Evolutionary conservation across 1,140 invertebrate genomes (phyloP).

Genomic region (Drosophila teissieri): DNA sequence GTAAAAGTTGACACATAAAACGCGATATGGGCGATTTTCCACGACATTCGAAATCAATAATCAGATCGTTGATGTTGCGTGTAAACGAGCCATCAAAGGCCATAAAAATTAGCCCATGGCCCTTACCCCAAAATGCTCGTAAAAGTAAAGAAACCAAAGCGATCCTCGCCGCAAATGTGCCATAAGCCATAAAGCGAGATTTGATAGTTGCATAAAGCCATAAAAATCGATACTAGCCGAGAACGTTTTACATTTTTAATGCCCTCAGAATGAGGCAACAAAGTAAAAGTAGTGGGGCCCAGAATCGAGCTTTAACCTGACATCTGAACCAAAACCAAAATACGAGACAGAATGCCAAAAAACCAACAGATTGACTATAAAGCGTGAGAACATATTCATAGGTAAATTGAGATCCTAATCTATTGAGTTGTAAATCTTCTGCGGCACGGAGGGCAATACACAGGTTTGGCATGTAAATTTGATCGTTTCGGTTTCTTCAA

Average conservation of each 20-base stretch:
- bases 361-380: conserved; percentile 12
- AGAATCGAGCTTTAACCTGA: conserved; percentile 13
- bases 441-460: conserved; percentile 37
- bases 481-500: background rate
- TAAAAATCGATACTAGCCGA: conserved; percentile 30
- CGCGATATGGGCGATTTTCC: conserved; percentile 40
- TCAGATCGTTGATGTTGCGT: conserved; percentile 50
- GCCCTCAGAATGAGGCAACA: conserved; percentile 41
- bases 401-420: conserved; percentile 52
- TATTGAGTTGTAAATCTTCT: conserved; percentile 41
- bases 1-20: conserved; percentile 53
- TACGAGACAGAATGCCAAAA: conserved; percentile 25
- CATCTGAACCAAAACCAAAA: conserved; percentile 37
- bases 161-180: conserved; percentile 42
- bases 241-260: conserved; percentile 36
- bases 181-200: conserved; percentile 48
- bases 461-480: conserved; percentile 47
- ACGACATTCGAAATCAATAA: conserved; percentile 50
- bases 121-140: conserved; percentile 20
- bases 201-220: conserved; percentile 44
- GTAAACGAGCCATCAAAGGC: conserved; percentile 47
- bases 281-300: conserved; percentile 35
- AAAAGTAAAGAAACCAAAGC: conserved; percentile 39
- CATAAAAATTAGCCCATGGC: conserved; percentile 39
- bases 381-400: conserved; percentile 54